phyloP scores from a whole-genome alignment of 1,140 invertebrate genomes.

The Daktulosphaira vitifoliae region DNA sequence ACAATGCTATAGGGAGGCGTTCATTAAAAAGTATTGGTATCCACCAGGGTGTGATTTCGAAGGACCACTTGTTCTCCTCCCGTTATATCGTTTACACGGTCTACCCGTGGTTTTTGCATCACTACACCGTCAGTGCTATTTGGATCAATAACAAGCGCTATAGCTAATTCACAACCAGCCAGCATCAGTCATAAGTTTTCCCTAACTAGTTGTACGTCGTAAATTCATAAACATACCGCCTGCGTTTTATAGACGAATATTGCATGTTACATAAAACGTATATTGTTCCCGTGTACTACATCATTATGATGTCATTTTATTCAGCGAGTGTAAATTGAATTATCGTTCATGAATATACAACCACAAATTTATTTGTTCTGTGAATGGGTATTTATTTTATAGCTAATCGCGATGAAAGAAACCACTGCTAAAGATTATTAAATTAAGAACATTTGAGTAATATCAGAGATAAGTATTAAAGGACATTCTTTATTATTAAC shows the following conservation, averaged over 20 bases:
- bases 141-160: slow-evolving; percentile 22
- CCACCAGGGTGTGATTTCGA: slow-evolving; percentile 33
- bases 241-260: no score
- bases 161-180: neutral
- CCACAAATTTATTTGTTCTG: no score
- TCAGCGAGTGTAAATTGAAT: no score
- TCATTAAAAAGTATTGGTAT: slow-evolving; percentile 33
- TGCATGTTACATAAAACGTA: no score
- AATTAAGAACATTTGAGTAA: no score
- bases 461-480: neutral
- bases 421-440: no score
- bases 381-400: no score
- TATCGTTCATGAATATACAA: no score
- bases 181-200: neutral
- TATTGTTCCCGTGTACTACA: no score
- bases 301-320: no score
- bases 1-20: neutral
- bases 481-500: neutral
- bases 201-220: neutral
- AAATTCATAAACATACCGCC: neutral
- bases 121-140: slow-evolving; percentile 5
- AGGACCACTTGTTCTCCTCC: slow-evolving; percentile 27
- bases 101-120: slow-evolving; percentile 25
- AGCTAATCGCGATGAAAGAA: no score
- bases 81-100: slow-evolving; percentile 30